A percentile compares a stretch with the other conserved stretches of the same genome.
phyloP scores from a whole-genome alignment of 35 echinoderm and acorn worm species.

The Lytechinus pictus region DNA sequence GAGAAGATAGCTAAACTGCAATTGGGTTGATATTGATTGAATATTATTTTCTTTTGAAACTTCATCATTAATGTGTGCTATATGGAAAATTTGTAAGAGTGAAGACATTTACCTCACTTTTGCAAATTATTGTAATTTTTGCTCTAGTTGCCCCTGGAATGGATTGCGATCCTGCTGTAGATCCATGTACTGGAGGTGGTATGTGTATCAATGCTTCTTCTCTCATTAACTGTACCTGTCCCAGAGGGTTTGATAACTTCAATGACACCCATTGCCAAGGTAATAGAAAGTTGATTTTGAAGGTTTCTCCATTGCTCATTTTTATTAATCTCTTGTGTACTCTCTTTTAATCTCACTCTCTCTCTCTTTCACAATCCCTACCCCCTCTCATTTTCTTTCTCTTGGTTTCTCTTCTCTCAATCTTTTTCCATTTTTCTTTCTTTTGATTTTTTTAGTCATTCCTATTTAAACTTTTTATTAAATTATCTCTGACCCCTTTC shows the following conservation, averaged over 20 bases:
- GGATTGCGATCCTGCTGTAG: background rate
- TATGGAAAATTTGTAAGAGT: no score
- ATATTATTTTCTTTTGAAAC: no score
- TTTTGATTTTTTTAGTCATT: no score
- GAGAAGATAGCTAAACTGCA: no score
- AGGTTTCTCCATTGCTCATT: background rate
- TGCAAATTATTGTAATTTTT: background rate
- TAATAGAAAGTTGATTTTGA: background rate
- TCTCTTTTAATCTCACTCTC: background rate
- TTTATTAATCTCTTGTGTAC: background rate
- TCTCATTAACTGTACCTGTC: conserved; percentile 1
- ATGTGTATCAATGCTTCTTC: conserved; percentile 18
- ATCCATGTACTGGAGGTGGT: conserved; percentile 16
- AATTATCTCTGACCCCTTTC: no score
- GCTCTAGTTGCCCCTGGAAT: background rate
- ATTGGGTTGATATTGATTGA: no score
- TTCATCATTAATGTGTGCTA: no score
- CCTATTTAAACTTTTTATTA: no score
- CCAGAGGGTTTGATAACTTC: background rate
- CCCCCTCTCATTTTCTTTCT: no score
- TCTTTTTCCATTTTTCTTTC: no score
- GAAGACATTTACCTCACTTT: no score
- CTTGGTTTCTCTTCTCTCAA: no score
- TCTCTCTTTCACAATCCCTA: background rate
- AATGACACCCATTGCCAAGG: conserved; percentile 40